Conservation (phyloP, 2,797 vertebrate genomes). For the Hirundo rustica region DNA sequence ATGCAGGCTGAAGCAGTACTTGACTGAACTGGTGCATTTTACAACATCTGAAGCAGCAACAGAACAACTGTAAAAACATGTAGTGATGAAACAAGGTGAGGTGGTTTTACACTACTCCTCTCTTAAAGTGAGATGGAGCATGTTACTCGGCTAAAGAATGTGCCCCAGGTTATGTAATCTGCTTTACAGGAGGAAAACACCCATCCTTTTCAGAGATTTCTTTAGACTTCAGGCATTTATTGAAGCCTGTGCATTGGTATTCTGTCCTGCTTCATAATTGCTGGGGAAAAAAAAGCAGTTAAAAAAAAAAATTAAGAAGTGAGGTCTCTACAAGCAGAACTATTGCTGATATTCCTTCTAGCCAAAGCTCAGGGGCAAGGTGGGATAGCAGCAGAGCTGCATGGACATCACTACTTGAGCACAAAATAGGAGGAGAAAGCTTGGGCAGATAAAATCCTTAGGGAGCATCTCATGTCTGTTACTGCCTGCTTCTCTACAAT, state of each 20-base stretch:
- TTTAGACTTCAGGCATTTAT: constrained; percentile 18
- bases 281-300: background rate
- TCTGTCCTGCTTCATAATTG: constrained; percentile 5
- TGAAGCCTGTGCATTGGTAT: constrained; percentile 52
- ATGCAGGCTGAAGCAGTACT: background rate
- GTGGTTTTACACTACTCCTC: background rate
- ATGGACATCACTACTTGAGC: background rate
- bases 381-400: background rate
- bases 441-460: background rate
- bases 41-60: background rate
- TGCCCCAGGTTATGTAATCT: constrained; percentile 37
- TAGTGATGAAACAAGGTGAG: background rate
- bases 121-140: constrained; percentile 45
- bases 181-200: constrained; percentile 23
- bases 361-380: background rate
- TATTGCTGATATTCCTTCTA: background rate
- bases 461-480: background rate
- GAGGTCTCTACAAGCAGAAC: background rate
- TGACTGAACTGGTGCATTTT: constrained; percentile 19
- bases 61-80: background rate
- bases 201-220: constrained; percentile 47
- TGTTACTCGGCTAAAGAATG: constrained; percentile 57
- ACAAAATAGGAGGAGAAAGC: background rate
- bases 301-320: background rate
- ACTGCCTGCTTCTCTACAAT: background rate